Evolutionary conservation across 2,113 vertebrate species (phyloP).

Genomic region (Megatriorchis doriae): DNA sequence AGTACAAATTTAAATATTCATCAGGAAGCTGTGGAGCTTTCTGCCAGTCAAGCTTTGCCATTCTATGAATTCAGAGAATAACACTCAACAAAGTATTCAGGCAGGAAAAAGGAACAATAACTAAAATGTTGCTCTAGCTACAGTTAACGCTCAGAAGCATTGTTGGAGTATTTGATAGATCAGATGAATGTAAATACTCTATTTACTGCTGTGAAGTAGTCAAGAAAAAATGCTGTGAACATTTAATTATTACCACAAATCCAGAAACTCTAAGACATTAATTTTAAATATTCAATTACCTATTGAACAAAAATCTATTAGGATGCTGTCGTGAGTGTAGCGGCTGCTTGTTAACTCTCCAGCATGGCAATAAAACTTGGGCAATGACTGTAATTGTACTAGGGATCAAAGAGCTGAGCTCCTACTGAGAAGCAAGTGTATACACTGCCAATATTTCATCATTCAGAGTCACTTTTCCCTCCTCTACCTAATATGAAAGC

Average conservation of each 20-base stretch:
- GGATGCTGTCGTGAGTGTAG: conserved; percentile 45
- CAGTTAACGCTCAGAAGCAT: not conserved
- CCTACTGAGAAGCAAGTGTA: conserved; percentile 76
- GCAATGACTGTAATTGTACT: conserved; percentile 72
- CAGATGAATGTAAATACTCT: not conserved
- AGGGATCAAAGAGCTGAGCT: conserved; percentile 74
- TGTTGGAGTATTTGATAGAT: not conserved
- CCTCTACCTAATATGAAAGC: conserved; percentile 82
- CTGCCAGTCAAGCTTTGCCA: not conserved
- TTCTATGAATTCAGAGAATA: not conserved
- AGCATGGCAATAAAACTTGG: conserved; percentile 59
- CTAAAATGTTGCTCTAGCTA: not conserved
- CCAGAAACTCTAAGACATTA: conserved; percentile 42
- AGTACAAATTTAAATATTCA: not conserved
- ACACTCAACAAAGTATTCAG: not conserved
- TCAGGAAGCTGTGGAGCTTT: not conserved
- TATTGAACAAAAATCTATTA: conserved; percentile 59
- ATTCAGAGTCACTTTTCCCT: conserved; percentile 75
- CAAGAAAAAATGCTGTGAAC: conserved; percentile 7
- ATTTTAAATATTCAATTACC: conserved; percentile 66
- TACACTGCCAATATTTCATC: conserved; percentile 78
- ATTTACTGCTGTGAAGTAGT: not conserved
- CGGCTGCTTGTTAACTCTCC: conserved; percentile 68
- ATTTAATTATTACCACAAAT: conserved; percentile 42
- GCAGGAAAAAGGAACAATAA: not conserved